These are phyloP conservation scores for Ypsolopha scabrella DNA, from an alignment of 2,888 invertebrate species.

Conservation along the genomic window DNA sequence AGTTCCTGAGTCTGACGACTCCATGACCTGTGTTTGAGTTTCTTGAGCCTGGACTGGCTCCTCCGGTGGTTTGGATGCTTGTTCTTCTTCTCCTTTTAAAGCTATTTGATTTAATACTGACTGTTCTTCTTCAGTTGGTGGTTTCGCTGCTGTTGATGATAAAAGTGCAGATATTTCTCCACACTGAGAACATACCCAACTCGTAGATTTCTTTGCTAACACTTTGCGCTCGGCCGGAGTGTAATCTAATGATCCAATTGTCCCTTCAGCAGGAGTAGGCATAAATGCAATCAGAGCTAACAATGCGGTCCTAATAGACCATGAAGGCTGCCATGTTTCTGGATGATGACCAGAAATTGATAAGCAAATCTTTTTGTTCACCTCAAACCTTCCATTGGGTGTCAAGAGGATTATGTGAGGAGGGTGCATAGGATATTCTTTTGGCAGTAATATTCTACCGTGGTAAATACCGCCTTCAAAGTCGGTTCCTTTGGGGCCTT, in stretches of 20 bases:
- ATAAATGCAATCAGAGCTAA: conserved; percentile 94
- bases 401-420: conserved; percentile 94
- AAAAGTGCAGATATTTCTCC: conserved; percentile 48
- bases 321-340: conserved; percentile 98
- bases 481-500: conserved; percentile 89
- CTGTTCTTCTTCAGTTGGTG: conserved; percentile 59
- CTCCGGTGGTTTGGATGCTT: conserved; percentile 32
- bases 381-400: conserved; percentile 94
- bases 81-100: conserved; percentile 61
- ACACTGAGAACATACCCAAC: conserved; percentile 51
- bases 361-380: conserved; percentile 93
- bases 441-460: conserved; percentile 90
- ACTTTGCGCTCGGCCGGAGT: conserved; percentile 84
- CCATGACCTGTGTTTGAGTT: conserved; percentile 36
- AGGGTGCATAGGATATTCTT: conserved; percentile 98
- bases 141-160: conserved; percentile 58
- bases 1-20: conserved; percentile 43
- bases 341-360: conserved; percentile 97
- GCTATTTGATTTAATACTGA: conserved; percentile 60
- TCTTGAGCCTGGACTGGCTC: conserved; percentile 32
- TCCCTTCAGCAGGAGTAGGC: conserved; percentile 91
- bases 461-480: conserved; percentile 94
- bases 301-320: conserved; percentile 94
- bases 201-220: conserved; percentile 79
- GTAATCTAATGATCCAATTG: conserved; percentile 92